These are phyloP conservation scores for Brachyopa scutellaris DNA, from an alignment of 2,888 invertebrate species.

Conservation along the genomic window DNA sequence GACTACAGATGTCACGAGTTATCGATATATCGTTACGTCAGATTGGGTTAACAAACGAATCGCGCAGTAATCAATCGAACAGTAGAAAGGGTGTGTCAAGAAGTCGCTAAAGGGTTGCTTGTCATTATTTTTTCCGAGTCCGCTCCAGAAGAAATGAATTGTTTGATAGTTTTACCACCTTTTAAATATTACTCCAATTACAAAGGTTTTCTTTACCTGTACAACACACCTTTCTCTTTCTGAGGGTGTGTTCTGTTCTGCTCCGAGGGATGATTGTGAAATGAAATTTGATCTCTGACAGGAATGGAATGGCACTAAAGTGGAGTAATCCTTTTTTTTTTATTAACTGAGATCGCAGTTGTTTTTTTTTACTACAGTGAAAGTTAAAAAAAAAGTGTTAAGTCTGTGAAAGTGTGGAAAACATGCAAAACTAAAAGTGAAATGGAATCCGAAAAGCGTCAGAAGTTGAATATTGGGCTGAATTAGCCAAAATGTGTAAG, in stretches of 20 bases:
- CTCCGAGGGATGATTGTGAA: background rate
- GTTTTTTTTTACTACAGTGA: too few species aligned
- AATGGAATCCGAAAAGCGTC: too few species aligned
- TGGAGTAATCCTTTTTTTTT: too few species aligned
- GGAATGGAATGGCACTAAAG: too few species aligned
- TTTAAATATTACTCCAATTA: background rate
- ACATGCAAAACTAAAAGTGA: too few species aligned
- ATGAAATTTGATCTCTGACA: too few species aligned
- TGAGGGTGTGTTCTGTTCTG: background rate
- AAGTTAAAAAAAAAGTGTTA: too few species aligned
- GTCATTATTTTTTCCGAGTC: background rate
- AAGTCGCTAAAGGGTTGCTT: conserved; percentile 31
- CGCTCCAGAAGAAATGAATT: background rate
- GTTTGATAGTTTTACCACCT: background rate
- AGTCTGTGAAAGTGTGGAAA: too few species aligned
- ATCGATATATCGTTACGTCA: conserved; percentile 26
- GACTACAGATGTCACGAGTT: conserved; percentile 44
- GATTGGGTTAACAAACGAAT: conserved; percentile 1
- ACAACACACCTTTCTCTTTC: background rate
- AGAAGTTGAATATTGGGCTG: too few species aligned
- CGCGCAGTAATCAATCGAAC: conserved; percentile 9
- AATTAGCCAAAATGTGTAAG: too few species aligned
- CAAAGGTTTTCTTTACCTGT: background rate
- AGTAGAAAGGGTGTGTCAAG: conserved; percentile 35
- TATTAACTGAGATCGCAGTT: too few species aligned